Evolutionary conservation across 2,113 vertebrate genomes (phyloP), one percentile per base, ranked within the genome.

Genomic region (Nothoprocta pentlandii): DNA sequence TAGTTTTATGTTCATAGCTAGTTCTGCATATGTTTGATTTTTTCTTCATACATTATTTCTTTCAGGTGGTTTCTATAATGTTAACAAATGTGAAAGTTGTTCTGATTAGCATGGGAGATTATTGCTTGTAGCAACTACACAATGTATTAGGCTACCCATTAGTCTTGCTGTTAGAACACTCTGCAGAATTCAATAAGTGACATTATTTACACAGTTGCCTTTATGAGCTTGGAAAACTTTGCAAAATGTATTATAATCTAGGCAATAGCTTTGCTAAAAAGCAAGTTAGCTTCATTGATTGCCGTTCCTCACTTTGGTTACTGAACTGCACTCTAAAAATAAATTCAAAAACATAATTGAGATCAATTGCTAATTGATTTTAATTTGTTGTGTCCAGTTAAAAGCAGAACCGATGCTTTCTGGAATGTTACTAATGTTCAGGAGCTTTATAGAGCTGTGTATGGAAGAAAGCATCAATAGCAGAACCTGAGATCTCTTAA

Each of bases 311-410:
- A 63, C 91, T 95, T 95, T 85, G 82, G 92, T 92, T 84, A 84
- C 93, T 58, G 73, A 96, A 94, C 91, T 74, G 74, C 42, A 34
- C 3, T 19, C 92, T 96, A 96, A 95, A 97, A 96, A 94, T 93
- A 95, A 94, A 93, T 87, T n/a, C 1, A 3, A 39, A 41, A 87
- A 30, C 75, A 54, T 49, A 77, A 96, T 63, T 54, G 66, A 90
- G 92, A 94, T 97, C 95, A 95, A 96, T 96, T 61, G 64, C 44
- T 92, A 79, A 97, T 97, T 95, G 97, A 96, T 97, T 97, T 97
- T 93, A 81, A 91, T 87, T 95, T 90, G 90, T 90, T 12, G 34
- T 88, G 89, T 80, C 74, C 93, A 85, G 92, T 95, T 95, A 88
- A 95, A 96, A 93, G 94, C 82, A 94, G 80, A 87, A 87, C 85